These are phyloP conservation scores for Drosophila sordidapex DNA, from an alignment of 2,888 invertebrate species.

Conservation along the genomic window DNA sequence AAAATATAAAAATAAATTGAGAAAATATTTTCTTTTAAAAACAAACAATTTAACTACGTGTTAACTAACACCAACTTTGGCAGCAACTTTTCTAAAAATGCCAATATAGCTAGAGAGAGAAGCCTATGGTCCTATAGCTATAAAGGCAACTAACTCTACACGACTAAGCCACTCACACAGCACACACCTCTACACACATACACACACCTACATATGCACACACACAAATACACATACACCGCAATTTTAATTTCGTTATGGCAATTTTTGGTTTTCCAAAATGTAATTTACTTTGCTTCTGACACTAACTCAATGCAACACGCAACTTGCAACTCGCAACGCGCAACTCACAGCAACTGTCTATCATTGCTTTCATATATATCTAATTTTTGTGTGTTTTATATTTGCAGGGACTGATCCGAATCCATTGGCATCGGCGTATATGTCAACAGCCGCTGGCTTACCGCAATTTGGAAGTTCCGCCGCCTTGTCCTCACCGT, in stretches of 20 bases:
- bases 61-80: background rate
- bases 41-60: background rate
- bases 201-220: background rate
- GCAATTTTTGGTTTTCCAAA: slow-evolving; percentile 24
- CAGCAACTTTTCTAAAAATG: background rate
- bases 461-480: slow-evolving; percentile 87
- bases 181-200: background rate
- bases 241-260: slow-evolving; percentile 42
- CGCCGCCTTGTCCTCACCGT: slow-evolving; percentile 87
- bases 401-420: slow-evolving; percentile 80
- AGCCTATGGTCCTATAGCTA: background rate
- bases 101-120: background rate
- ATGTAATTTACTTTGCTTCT: slow-evolving; percentile 41
- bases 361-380: background rate
- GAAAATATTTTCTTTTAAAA: background rate
- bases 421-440: slow-evolving; percentile 87
- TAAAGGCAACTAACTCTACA: background rate
- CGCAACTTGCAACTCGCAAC: slow-evolving; percentile 6
- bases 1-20: background rate
- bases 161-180: background rate
- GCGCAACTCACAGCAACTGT: background rate
- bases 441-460: slow-evolving; percentile 86
- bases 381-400: slow-evolving; percentile 8
- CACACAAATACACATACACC: background rate
- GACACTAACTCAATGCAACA: slow-evolving; percentile 18